phyloP scores from a whole-genome alignment of 2,888 invertebrate genomes.

The Drymonia ruficornis region DNA sequence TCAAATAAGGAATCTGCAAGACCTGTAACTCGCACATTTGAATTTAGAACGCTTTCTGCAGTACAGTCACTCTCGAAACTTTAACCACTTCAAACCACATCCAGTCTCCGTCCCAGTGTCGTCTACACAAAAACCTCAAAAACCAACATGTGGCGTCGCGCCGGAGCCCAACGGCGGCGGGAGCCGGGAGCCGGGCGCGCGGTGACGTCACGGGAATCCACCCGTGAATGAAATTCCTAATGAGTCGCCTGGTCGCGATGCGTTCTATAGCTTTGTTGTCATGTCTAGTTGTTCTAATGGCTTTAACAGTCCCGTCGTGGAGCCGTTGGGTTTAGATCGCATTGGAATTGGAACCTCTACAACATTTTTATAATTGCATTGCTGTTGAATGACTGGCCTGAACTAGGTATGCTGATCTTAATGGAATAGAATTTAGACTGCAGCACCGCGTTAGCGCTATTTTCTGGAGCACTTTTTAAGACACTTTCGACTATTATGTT shows the following conservation, averaged over 20 bases:
- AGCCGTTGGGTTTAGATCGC: neutral
- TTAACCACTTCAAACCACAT: neutral
- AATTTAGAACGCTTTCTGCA: slow-evolving; percentile 1
- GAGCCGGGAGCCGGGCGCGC: slow-evolving; percentile 64
- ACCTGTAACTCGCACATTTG: neutral
- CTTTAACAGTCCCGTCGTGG: neutral
- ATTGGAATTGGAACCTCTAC: neutral
- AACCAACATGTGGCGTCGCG: slow-evolving; percentile 62
- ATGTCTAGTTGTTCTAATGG: neutral
- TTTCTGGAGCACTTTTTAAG: too few relatives aligned
- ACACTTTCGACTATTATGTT: too few relatives aligned
- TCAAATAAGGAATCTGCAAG: neutral
- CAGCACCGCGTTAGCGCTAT: neutral
- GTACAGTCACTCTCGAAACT: neutral
- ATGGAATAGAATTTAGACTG: neutral
- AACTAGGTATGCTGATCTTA: neutral
- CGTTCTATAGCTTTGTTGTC: slow-evolving; percentile 5
- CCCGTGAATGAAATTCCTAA: slow-evolving; percentile 44
- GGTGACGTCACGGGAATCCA: slow-evolving; percentile 71
- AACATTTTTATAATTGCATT: neutral
- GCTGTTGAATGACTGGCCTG: neutral
- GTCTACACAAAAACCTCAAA: slow-evolving; percentile 15
- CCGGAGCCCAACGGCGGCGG: slow-evolving; percentile 43
- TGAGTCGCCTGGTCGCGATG: slow-evolving; percentile 25
- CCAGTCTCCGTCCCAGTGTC: neutral